These are phyloP conservation scores for Drosophila santomea DNA, from an alignment of 1,140 invertebrate genomes.

Conservation along the genomic window DNA sequence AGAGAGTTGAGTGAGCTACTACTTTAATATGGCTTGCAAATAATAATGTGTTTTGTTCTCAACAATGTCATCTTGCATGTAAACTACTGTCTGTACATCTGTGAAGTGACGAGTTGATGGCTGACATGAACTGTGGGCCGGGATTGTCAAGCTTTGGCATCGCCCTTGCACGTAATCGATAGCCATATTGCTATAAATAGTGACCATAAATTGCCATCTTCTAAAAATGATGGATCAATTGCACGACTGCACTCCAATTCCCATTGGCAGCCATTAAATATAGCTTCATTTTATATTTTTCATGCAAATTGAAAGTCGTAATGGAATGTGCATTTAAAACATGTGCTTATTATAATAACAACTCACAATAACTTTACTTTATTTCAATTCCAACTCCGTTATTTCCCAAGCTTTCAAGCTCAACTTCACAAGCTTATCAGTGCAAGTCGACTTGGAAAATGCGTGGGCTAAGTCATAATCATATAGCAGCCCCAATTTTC, in stretches of 20 bases:
- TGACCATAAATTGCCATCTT: slow-evolving; percentile 20
- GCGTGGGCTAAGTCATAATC: slow-evolving; percentile 31
- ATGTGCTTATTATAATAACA: too few relatives aligned
- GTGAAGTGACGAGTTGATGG: slow-evolving; percentile 34
- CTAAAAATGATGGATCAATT: not conserved
- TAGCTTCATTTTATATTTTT: not conserved
- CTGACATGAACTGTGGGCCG: slow-evolving; percentile 42
- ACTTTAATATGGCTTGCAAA: too few relatives aligned
- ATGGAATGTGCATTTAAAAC: too few relatives aligned
- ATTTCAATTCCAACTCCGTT: too few relatives aligned
- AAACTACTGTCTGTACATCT: not conserved
- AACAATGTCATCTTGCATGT: too few relatives aligned
- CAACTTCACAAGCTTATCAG: slow-evolving; percentile 15
- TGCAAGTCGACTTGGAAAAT: not conserved
- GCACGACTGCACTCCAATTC: not conserved
- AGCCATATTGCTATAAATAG: slow-evolving; percentile 17
- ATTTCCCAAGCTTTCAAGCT: not conserved
- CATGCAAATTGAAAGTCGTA: too few relatives aligned
- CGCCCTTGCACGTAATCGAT: slow-evolving; percentile 38
- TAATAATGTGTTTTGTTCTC: too few relatives aligned
- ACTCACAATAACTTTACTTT: too few relatives aligned
- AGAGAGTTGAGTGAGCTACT: too few relatives aligned
- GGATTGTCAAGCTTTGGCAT: slow-evolving; percentile 40
- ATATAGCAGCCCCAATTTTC: not conserved
- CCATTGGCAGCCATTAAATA: not conserved